Base-by-base conservation (phyloP, 2,888 invertebrate genomes). In the Aphidoletes aphidimyza region DNA sequence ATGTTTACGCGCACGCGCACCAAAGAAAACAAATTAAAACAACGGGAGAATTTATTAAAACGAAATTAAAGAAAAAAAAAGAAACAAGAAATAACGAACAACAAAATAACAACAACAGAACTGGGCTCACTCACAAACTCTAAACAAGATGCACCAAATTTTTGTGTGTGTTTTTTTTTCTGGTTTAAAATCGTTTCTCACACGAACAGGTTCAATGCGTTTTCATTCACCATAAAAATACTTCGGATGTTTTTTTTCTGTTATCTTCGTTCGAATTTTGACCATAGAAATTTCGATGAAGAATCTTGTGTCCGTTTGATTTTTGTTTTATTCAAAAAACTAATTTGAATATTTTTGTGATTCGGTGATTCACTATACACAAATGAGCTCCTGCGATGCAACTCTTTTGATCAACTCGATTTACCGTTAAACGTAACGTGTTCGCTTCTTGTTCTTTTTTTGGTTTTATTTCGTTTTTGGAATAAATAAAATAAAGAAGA, bases 241-340 rank as follows among this genome's bases (percentile, higher is more conserved):
- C 14, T 22, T 54, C 34, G 6, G 42, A 9, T 9, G 14, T 30
- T 34, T 30, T 26, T 8, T 30, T 30, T 34, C 69, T 69, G n/a
- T n/a, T n/a, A n/a, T 69, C 69, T 69, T 69, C 69, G 34, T 14
- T 69, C 69, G 69, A 69, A 69, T 69, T 69, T 69, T 69, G 30
- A 69, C 69, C 69, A 69, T 69, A 69, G 69, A 69, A 69, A 69
- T 69, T 69, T 69, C 69, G 69, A 69, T 69, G 69, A 69, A 69
- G 69, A 69, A 30, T 69, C 30, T 30, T 69, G 26, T 69, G 14
- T 69, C 30, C 5, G 26, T 69, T 14, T 54, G 6, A 17, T 54
- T 1, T 54, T 22, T 22, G 5, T 54, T 54, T 11, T 8, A 3
- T 1, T 26, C 22, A 6, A 17, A 3, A 9, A 11, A 69, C 69